Conservation (phyloP, 1,140 invertebrate species). For the Plutomurus gul region DNA sequence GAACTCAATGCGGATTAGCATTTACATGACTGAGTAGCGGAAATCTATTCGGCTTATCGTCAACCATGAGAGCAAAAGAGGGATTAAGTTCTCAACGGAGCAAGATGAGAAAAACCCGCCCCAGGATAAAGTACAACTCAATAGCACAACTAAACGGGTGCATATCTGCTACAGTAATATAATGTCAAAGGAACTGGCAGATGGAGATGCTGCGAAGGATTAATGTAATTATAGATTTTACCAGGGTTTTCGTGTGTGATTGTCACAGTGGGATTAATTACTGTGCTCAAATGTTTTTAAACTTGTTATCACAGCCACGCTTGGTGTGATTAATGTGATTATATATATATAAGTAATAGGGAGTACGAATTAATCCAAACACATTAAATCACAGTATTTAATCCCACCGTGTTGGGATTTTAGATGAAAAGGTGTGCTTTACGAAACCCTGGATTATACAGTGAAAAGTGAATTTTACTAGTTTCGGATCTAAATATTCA, state of each 20-base stretch:
- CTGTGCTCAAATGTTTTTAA: too few relatives aligned
- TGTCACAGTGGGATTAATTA: too few relatives aligned
- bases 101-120: neutral
- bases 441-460: too few relatives aligned
- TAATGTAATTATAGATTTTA: constrained; percentile 24
- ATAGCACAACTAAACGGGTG: neutral
- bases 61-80: constrained; percentile 4
- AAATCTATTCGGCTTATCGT: neutral
- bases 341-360: too few relatives aligned
- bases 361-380: too few relatives aligned
- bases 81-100: constrained; percentile 5
- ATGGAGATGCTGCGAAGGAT: neutral
- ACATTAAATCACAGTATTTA: too few relatives aligned
- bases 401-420: too few relatives aligned
- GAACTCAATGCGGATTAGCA: neutral
- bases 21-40: neutral
- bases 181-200: neutral
- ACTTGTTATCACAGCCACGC: too few relatives aligned
- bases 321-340: too few relatives aligned
- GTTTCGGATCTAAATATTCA: too few relatives aligned
- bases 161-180: neutral
- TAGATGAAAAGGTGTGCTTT: too few relatives aligned
- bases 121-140: neutral
- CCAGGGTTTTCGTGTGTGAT: neutral
- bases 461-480: too few relatives aligned